phyloP scores from a whole-genome alignment of 1,140 invertebrate species.

The Hyphantria cunea region DNA sequence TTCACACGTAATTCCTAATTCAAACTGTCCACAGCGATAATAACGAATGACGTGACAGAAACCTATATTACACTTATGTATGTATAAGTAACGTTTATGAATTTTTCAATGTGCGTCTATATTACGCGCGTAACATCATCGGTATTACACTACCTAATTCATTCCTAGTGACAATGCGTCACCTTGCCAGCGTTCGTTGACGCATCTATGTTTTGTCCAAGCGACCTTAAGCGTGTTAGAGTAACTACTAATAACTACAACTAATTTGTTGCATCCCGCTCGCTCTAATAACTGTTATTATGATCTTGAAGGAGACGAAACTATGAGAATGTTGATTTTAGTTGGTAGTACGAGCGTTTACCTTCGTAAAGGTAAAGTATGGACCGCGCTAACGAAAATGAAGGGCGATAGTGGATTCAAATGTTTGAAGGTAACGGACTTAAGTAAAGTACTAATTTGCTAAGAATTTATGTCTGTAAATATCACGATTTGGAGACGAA shows the following conservation, averaged over 20 bases:
- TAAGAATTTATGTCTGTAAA: conserved; percentile 48
- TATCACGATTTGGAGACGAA: conserved; percentile 12
- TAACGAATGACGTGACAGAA: conserved; percentile 28
- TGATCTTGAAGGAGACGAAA: conserved; percentile 53
- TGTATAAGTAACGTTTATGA: conserved; percentile 45
- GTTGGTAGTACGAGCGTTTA: conserved; percentile 53
- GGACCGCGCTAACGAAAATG: conserved; percentile 78
- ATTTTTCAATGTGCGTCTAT: conserved; percentile 58
- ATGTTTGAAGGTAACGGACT: conserved; percentile 71
- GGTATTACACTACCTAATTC: conserved; percentile 67
- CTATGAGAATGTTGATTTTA: conserved; percentile 54
- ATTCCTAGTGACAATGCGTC: conserved; percentile 76
- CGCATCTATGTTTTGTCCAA: conserved; percentile 77
- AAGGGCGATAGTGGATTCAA: conserved; percentile 72
- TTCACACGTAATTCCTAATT: not conserved
- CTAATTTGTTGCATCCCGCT: conserved; percentile 57
- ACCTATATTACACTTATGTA: conserved; percentile 58
- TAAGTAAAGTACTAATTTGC: conserved; percentile 59
- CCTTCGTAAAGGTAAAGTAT: conserved; percentile 74
- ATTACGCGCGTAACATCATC: conserved; percentile 55
- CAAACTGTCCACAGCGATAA: not conserved
- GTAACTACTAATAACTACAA: conserved; percentile 67
- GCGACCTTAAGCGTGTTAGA: conserved; percentile 74
- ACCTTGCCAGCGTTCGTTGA: conserved; percentile 79
- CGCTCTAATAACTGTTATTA: conserved; percentile 44